These are phyloP conservation scores for Crossaster papposus DNA, from an alignment of 53 echinoderm and acorn worm genomes.

Conservation along the genomic window DNA sequence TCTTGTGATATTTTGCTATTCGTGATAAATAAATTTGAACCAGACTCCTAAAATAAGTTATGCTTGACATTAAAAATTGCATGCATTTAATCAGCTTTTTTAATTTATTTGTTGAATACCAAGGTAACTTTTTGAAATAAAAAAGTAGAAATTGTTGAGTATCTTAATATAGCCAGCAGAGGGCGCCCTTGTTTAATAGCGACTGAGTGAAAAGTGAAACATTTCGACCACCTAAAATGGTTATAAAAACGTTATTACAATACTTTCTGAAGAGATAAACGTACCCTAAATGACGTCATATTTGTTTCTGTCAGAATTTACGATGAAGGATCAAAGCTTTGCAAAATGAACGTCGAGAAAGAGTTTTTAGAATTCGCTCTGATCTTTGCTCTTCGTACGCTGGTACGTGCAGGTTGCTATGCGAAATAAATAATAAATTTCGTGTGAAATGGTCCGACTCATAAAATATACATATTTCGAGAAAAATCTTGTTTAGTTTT, in stretches of 20 bases:
- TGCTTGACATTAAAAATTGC: no score
- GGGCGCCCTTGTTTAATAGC: neutral
- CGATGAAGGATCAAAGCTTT: neutral
- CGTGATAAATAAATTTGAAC: no score
- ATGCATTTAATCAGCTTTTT: no score
- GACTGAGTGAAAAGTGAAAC: neutral
- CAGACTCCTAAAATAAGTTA: no score
- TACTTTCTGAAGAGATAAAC: neutral
- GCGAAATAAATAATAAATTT: slow-evolving; percentile 21
- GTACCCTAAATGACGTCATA: slow-evolving; percentile 48
- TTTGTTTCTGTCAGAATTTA: neutral
- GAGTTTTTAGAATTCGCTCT: neutral
- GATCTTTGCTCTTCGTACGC: no score
- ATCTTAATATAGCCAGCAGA: neutral
- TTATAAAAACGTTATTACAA: no score
- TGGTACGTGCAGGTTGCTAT: slow-evolving; percentile 49
- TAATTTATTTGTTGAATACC: no score
- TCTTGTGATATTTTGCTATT: no score
- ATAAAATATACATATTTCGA: neutral
- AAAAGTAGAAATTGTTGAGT: neutral
- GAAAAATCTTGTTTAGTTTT: no score
- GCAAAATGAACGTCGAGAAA: slow-evolving; percentile 2
- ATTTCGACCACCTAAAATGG: no score
- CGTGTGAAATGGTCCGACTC: slow-evolving; percentile 3
- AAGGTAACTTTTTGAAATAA: neutral